A percentile compares a stretch with the other conserved stretches of the same genome.
These are phyloP conservation scores for Glossophaga mutica DNA, from an alignment of 2,797 vertebrate species.

Conservation along the genomic window DNA sequence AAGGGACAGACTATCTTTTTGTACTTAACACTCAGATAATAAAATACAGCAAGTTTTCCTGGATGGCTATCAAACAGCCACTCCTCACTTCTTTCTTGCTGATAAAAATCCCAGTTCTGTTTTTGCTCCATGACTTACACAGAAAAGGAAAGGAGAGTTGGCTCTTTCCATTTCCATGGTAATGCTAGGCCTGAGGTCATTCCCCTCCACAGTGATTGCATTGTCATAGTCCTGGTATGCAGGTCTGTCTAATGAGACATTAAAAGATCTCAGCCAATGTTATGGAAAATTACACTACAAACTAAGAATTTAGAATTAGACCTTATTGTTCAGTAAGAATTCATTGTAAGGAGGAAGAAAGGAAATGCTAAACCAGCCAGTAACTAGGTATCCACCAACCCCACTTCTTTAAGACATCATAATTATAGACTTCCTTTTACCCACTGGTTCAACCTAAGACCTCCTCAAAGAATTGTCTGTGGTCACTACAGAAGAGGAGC, in stretches of 20 bases:
- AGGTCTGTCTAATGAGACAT: background rate
- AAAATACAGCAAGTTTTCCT: background rate
- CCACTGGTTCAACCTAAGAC: background rate
- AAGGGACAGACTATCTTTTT: background rate
- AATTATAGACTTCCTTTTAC: background rate
- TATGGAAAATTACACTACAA: background rate
- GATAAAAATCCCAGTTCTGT: background rate
- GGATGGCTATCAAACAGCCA: background rate
- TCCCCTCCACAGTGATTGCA: background rate
- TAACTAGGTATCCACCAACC: background rate
- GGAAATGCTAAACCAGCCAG: background rate
- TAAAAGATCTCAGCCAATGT: background rate
- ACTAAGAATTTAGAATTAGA: background rate
- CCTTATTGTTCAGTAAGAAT: background rate
- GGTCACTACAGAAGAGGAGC: background rate
- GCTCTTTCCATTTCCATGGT: background rate
- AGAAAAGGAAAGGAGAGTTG: background rate
- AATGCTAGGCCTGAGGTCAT: background rate
- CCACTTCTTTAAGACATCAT: background rate
- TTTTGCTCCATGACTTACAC: background rate
- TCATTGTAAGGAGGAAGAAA: background rate
- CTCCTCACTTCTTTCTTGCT: background rate
- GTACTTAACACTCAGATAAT: background rate
- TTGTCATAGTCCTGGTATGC: background rate
- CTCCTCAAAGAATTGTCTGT: background rate